A percentile compares a stretch with the other conserved stretches of the same genome.
Evolutionary conservation across 64 coral and sea anemone genomes (phyloP).

Genomic region (Acropora tenuis): DNA sequence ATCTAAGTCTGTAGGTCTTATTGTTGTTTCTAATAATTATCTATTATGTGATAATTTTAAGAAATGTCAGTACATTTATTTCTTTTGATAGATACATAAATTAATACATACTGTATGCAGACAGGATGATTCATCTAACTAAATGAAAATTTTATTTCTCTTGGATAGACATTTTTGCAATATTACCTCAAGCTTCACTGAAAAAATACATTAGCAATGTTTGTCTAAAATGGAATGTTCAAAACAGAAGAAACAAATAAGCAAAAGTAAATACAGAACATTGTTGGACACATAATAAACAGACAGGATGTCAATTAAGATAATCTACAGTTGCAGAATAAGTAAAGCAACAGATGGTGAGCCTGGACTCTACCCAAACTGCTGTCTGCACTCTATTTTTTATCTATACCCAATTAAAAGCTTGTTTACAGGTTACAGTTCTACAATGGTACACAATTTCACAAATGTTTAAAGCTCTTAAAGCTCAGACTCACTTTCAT

Average conservation of each 20-base stretch:
- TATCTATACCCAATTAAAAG: background rate
- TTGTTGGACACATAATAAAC: background rate
- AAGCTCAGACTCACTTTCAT: conserved; percentile 4
- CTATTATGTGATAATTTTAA: too few relatives aligned
- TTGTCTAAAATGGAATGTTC: too few relatives aligned
- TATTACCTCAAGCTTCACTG: too few relatives aligned
- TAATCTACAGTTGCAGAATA: background rate
- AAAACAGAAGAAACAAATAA: too few relatives aligned
- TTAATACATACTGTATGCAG: too few relatives aligned
- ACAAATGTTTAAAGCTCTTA: background rate
- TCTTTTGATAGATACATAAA: too few relatives aligned
- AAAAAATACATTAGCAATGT: too few relatives aligned
- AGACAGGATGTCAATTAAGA: background rate
- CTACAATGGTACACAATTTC: background rate
- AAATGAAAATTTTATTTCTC: too few relatives aligned
- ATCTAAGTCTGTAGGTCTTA: conserved; percentile 43
- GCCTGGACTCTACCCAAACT: background rate
- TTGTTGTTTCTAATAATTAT: too few relatives aligned
- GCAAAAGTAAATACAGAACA: background rate
- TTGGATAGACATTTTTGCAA: too few relatives aligned
- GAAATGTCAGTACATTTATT: too few relatives aligned
- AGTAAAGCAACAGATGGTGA: background rate
- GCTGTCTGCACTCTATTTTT: background rate
- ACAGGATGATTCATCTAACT: too few relatives aligned
- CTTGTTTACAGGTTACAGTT: background rate